Percentiles rank a stretch among this genome's conserved stretches.
phyloP scores from a whole-genome alignment of 2,113 vertebrate species.

The Zapus hudsonius region DNA sequence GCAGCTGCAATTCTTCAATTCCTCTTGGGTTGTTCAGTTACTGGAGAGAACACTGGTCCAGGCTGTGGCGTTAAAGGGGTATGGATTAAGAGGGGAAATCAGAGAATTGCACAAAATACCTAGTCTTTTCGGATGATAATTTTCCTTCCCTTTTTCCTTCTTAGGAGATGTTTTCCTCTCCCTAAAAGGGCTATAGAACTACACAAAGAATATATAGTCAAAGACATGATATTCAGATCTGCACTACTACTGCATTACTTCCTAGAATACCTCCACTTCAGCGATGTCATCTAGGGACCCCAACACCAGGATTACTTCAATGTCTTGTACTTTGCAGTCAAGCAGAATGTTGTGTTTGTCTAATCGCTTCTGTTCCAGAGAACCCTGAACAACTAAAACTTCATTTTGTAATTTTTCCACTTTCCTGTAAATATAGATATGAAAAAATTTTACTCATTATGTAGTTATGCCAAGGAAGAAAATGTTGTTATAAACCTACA shows the following conservation, averaged over 20 bases:
- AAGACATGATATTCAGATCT: not conserved
- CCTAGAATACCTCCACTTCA: slow-evolving; percentile 88
- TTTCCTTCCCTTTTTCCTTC: not conserved
- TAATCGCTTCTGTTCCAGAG: slow-evolving; percentile 91
- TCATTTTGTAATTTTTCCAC: slow-evolving; percentile 89
- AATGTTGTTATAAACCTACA: not conserved
- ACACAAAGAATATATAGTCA: not conserved
- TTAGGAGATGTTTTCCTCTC: not conserved
- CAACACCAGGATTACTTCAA: slow-evolving; percentile 87
- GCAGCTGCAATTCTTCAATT: not conserved
- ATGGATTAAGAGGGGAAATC: not conserved
- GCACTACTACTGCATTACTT: not conserved
- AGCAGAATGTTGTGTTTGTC: slow-evolving; percentile 93
- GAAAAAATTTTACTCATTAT: slow-evolving; percentile 25
- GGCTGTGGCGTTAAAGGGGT: not conserved
- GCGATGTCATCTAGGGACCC: slow-evolving; percentile 93
- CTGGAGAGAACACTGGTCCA: not conserved
- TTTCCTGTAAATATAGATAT: slow-evolving; percentile 84
- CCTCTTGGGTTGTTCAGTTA: not conserved
- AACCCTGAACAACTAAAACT: slow-evolving; percentile 84
- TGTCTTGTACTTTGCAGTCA: slow-evolving; percentile 91
- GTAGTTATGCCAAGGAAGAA: slow-evolving; percentile 8
- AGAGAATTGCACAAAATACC: not conserved
- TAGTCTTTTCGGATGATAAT: not conserved
- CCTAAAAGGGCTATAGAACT: not conserved